Evolutionary conservation across 2,797 vertebrate genomes (phyloP), one percentile per base, ranked within the genome.

Genomic region (Tachyglossus aculeatus): DNA sequence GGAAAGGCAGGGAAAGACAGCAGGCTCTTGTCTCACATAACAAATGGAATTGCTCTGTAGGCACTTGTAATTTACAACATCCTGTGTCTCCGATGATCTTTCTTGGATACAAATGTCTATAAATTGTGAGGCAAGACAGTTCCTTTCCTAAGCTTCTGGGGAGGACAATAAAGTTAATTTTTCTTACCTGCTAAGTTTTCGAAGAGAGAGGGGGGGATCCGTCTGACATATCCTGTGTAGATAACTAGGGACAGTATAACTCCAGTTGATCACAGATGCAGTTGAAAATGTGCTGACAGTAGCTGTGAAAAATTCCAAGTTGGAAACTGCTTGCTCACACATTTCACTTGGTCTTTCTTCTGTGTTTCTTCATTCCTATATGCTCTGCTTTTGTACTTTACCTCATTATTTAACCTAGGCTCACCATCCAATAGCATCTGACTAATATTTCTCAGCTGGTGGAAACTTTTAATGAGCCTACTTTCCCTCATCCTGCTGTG

Each of bases 221-320:
- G 72, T 77, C 58, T 80, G 58, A 59, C 39, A 48, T 32, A 52
- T 2, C 13, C 16, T 19, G 2, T 31, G 18, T 59, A 65, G 69
- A 50, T 78, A 72, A 63, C 24, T 51, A 71, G 32, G 31, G 57
- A 45, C 29, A 56, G 3, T 12, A 5, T 48, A 13, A 40, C 3
- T 21, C 8, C n/a, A 33, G 8, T 57, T 56, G 29, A 62, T 76
- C 4, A 68, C 34, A 41, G 71, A 15, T 19, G 24, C 31, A 15
- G 9, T 43, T 67, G 54, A 38, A 64, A 85, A 85, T 77, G 22
- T 83, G 70, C 71, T 85, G 64, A 78, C 57, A 54, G 18, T 25
- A 77, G 39, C 59, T 74, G 50, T 80, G 76, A 77, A 38, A 68
- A 68, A 55, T 54, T 22, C 6, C 58, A 59, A 33, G 21, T 74